These are phyloP conservation scores for Pasiphila rectangulata DNA, from an alignment of 2,888 invertebrate genomes.

Conservation along the genomic window DNA sequence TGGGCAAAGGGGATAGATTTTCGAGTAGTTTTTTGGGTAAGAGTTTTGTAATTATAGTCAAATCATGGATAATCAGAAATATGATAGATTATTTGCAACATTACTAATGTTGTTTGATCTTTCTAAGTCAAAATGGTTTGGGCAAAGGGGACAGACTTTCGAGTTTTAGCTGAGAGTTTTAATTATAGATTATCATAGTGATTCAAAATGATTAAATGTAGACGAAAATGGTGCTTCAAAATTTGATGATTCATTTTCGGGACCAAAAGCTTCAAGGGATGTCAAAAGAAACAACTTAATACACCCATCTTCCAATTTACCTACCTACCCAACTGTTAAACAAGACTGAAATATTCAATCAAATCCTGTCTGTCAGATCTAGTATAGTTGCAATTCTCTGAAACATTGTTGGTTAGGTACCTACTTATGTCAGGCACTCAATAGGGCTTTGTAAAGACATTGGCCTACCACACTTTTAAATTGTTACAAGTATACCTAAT, in stretches of 20 bases:
- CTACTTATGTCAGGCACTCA: conserved; percentile 9
- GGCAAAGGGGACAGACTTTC: too few relatives aligned
- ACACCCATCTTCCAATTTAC: neutral
- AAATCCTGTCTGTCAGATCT: neutral
- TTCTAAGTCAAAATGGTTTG: too few relatives aligned
- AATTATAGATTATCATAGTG: too few relatives aligned
- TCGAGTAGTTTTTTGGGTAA: too few relatives aligned
- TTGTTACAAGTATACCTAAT: conserved; percentile 21
- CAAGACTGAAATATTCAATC: neutral
- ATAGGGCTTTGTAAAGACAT: conserved; percentile 18
- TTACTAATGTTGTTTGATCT: too few relatives aligned
- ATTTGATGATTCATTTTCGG: conserved; percentile 9
- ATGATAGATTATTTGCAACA: too few relatives aligned
- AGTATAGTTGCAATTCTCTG: conserved; percentile 19
- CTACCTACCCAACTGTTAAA: neutral
- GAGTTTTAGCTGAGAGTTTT: too few relatives aligned
- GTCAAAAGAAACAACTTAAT: neutral
- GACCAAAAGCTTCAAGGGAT: conserved; percentile 12
- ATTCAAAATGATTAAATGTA: too few relatives aligned
- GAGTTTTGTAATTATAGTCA: too few relatives aligned
- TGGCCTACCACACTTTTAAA: conserved; percentile 16
- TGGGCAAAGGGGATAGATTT: too few relatives aligned
- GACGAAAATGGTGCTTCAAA: neutral
- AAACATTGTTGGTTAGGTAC: conserved; percentile 5
- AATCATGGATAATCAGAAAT: too few relatives aligned